These are phyloP conservation scores for Cololabis saira DNA, from an alignment of 2,113 vertebrate species.

Conservation along the genomic window DNA sequence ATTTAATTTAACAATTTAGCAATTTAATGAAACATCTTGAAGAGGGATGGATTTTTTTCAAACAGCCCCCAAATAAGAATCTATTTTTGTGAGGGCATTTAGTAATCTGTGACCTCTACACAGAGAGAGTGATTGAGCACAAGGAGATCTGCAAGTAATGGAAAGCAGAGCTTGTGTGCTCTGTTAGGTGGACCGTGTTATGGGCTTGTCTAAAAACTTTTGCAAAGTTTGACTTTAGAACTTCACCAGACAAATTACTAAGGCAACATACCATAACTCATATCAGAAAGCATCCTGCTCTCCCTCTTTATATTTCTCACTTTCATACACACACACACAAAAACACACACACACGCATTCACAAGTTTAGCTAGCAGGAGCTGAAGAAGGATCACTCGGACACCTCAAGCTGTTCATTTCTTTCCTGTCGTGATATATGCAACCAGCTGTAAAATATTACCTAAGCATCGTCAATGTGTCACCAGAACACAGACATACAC, in stretches of 20 bases:
- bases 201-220: conserved; percentile 70
- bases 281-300: conserved; percentile 19
- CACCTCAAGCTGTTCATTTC: conserved; percentile 70
- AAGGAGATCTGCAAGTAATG: conserved; percentile 49
- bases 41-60: too few species aligned
- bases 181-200: conserved; percentile 71
- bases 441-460: conserved; percentile 62
- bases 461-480: conserved; percentile 36
- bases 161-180: conserved; percentile 64
- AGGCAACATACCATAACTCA: conserved; percentile 57
- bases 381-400: conserved; percentile 55
- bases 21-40: too few species aligned
- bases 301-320: conserved; percentile 17
- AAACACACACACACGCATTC: conserved; percentile 7
- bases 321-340: conserved; percentile 11
- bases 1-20: too few species aligned
- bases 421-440: conserved; percentile 57
- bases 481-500: not conserved
- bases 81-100: not conserved
- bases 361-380: conserved; percentile 23
- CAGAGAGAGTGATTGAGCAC: conserved; percentile 23
- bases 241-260: conserved; percentile 68
- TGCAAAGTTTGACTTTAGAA: conserved; percentile 62
- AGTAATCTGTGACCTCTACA: conserved; percentile 12
- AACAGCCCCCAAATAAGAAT: not conserved